Evolutionary conservation across 2,888 invertebrate species (phyloP).

Genomic region (Lasioglossum zephyrum): DNA sequence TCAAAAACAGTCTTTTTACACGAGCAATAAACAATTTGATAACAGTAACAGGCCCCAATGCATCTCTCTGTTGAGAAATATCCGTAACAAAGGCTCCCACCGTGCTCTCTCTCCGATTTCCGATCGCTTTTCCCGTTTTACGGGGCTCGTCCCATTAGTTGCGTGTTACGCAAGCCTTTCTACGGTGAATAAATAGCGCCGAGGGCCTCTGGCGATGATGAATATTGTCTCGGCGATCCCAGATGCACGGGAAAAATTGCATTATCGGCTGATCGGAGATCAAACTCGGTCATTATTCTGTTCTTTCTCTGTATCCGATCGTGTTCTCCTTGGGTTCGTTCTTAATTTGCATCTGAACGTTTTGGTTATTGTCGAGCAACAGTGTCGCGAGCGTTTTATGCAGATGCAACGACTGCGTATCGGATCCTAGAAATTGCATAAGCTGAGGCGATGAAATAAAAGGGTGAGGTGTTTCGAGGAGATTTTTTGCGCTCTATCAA

Average conservation of each 20-base stretch:
- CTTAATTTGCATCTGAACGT: background rate
- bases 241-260: background rate
- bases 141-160: constrained; percentile 45
- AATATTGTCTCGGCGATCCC: background rate
- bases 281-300: background rate
- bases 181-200: constrained; percentile 1
- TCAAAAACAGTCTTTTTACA: background rate
- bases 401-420: background rate
- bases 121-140: background rate
- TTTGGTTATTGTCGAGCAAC: background rate
- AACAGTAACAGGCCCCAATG: background rate
- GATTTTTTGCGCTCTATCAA: background rate
- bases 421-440: background rate
- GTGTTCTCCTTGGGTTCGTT: background rate
- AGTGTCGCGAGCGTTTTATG: background rate
- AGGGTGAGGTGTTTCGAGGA: background rate
- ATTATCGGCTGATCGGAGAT: constrained; percentile 5
- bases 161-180: constrained; percentile 38
- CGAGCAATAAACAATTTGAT: background rate
- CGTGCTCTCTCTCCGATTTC: background rate
- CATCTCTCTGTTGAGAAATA: background rate
- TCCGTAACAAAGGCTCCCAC: background rate
- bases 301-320: background rate
- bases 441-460: background rate
- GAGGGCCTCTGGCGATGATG: background rate